phyloP scores from a whole-genome alignment of 2,797 vertebrate genomes.

The Sandelia bainsii region DNA sequence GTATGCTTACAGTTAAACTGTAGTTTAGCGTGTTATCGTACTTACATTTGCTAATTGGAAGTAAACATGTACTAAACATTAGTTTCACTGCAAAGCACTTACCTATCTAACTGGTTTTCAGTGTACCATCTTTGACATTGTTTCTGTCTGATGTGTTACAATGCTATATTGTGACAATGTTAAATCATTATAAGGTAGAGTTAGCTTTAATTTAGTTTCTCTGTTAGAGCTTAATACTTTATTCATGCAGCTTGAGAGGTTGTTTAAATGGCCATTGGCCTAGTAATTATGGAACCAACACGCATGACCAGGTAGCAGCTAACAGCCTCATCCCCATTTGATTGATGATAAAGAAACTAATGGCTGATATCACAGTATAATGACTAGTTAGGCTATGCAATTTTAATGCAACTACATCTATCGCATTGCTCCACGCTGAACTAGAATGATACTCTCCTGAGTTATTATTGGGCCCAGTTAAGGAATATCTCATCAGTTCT shows the following conservation, averaged over 20 bases:
- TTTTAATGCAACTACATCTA: constrained; percentile 39
- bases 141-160: constrained; percentile 12
- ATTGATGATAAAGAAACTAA: constrained; percentile 67
- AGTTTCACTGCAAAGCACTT: background rate
- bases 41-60: background rate
- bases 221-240: constrained; percentile 45
- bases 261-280: constrained; percentile 46
- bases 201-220: constrained; percentile 37
- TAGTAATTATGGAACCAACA: constrained; percentile 59
- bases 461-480: constrained; percentile 20
- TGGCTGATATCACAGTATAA: constrained; percentile 57
- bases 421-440: background rate
- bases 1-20: no score
- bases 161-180: background rate
- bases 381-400: constrained; percentile 44
- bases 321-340: constrained; percentile 42
- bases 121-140: background rate
- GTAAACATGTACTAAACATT: no score
- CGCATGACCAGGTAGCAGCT: constrained; percentile 55
- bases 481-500: constrained; percentile 18
- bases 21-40: background rate
- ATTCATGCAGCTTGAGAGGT: constrained; percentile 58
- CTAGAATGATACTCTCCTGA: background rate
- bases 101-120: constrained; percentile 15
- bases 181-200: constrained; percentile 7